Base-by-base conservation (phyloP, 2,797 vertebrate species). In the Halcyon chelicuti region DNA sequence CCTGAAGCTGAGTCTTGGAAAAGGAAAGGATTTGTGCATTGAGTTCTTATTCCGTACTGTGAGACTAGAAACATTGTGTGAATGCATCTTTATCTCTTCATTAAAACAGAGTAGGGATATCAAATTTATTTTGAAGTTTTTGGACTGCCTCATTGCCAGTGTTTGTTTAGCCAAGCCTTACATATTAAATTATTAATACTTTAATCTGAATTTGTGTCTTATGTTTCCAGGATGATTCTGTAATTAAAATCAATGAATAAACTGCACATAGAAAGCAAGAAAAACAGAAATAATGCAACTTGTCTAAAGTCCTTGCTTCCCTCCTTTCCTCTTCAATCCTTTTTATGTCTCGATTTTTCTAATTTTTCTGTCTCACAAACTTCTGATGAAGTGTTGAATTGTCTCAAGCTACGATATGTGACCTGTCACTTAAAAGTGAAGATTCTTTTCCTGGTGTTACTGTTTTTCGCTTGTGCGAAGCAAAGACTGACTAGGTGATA, bases 141-240 rank as follows among this genome's bases (percentile, higher is more conserved):
- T 39, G 35, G 33, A 40, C 65, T 78, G 51, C 29, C 40, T 93
- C 23, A n/a, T 26, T 80, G 35, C 35, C 57, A 63, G 14, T 60
- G 28, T 90, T 90, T 93, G 61, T 92, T 88, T 86, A 94, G 83
- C 49, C 58, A 88, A 90, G 37, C 31, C 29, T 77, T 75, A 31
- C 19, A 5, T 87, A 62, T 70, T 95, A 57, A 92, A 95, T 96
- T 93, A 94, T 93, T 95, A 8, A 94, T 88, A 49, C 90, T 95
- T 95, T 88, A 83, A 96, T 95, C 68, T 90, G 83, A 84, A 86
- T 93, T 72, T 90, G 42, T 89, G 76, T 84, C 66, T 85, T 92
- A 33, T 92, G 82, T 92, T 92, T 94, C 80, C n/a, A 57, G 58
- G 54, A 86, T 47, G 74, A 46, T 88, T 90, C 40, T 90, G 35